Percentiles rank a stretch among this genome's conserved stretches.
phyloP scores from a whole-genome alignment of 2,888 invertebrate genomes.

The Acrocyrtus sp. region DNA sequence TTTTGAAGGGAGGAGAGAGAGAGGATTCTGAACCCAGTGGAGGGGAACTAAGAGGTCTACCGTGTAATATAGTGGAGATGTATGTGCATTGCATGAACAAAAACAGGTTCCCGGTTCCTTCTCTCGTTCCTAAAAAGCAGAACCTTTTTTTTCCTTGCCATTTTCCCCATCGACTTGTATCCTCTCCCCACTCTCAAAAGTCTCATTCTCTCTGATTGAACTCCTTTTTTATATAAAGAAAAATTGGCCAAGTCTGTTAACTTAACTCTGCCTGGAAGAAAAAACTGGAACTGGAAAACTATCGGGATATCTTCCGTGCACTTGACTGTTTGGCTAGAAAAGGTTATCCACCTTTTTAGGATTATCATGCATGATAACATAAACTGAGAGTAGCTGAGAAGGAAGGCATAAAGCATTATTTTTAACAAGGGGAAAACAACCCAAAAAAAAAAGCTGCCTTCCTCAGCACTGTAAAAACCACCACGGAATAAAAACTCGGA shows the following conservation, averaged over 20 bases:
- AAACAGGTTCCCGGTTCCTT: no score
- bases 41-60: conserved; percentile 50
- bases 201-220: neutral
- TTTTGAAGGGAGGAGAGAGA: neutral
- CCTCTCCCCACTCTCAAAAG: neutral
- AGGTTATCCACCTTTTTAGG: neutral
- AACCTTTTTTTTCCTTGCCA: no score
- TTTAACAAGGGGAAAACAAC: neutral
- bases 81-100: conserved; percentile 41
- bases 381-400: no score
- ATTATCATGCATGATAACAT: neutral
- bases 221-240: neutral
- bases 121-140: no score
- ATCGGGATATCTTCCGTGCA: no score
- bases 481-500: no score
- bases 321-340: no score
- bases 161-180: neutral
- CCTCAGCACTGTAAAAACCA: no score
- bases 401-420: no score
- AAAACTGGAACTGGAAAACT: no score
- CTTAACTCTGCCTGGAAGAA: no score
- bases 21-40: conserved; percentile 35
- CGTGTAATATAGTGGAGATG: conserved; percentile 23
- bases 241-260: neutral
- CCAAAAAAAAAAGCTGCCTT: neutral